Base-by-base conservation (phyloP, 1,140 invertebrate genomes). In the Homarus americanus region DNA sequence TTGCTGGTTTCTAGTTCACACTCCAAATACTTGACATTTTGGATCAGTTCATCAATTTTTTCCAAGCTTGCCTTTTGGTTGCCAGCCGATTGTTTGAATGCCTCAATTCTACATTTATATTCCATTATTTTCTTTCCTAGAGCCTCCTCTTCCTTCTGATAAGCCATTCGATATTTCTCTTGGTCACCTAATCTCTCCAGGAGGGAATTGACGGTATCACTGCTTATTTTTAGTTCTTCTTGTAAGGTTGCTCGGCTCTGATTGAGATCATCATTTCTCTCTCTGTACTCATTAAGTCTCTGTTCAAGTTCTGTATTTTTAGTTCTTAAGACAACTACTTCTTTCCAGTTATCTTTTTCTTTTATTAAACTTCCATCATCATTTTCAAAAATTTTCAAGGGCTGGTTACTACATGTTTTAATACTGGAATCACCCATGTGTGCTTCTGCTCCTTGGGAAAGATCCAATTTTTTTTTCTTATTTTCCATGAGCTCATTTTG, bases 141-240 rank as follows among this genome's bases (percentile, higher is more conserved):
- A 15, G 7, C 24, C 17, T 34, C 73, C 34, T 78, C 78, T 38
- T 87, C 84, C n/a, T 73, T 41, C 2, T 53, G 32, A 36, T 78
- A 63, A 4, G 53, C n/a, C 20, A 36, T 9, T 73, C 63, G 73
- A n/a, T 44, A 49, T 53, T 85, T 85, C 20, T 85, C 83, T 9
- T 69, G 24, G 41, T 87, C 49, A 53, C 73, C 49, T 24, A 76
- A 44, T 78, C 44, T 72, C 34, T 75, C 83, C 2, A 53, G 9
- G 24, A 85, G 17, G 1, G 83, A 49, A 32, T 41, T 28, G 63
- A 49, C 40, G 4, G 69, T 28, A 41, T 28, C 24, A 38, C 28
- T 63, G 34, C 84, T 78, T 24, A 34, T 24, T 53, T 76, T 76
- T 9, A 87, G 1, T 87, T 87, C 72, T 49, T 78, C 84, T 78